Evolutionary conservation across 1,140 invertebrate species (phyloP).

Genomic region (Formica exsecta): DNA sequence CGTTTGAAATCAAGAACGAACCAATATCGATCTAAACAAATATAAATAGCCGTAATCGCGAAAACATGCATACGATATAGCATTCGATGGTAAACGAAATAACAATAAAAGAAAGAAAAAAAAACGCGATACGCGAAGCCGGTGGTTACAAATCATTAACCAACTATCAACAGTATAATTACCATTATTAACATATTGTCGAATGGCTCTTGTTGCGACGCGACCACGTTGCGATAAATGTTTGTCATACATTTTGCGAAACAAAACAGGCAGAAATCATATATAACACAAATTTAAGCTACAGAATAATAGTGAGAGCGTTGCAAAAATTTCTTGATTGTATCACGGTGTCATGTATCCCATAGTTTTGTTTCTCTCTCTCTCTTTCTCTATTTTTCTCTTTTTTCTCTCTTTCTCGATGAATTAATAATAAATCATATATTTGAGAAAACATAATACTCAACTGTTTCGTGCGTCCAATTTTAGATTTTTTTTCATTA

Average conservation of each 20-base stretch:
- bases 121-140: neutral
- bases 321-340: conserved; percentile 53
- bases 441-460: neutral
- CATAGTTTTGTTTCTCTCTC: neutral
- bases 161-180: conserved; percentile 37
- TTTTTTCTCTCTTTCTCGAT: neutral
- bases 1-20: conserved; percentile 19
- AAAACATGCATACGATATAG: neutral
- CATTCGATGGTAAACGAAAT: neutral
- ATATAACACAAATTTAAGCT: neutral
- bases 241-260: conserved; percentile 41
- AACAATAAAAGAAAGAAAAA: neutral
- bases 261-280: neutral
- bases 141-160: conserved; percentile 57
- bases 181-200: conserved; percentile 55
- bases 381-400: too few relatives aligned
- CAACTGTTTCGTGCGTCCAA: neutral
- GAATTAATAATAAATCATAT: conserved; percentile 1
- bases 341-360: conserved; percentile 20
- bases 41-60: neutral
- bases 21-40: neutral
- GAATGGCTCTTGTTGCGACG: conserved; percentile 31
- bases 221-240: conserved; percentile 2
- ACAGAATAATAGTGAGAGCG: neutral
- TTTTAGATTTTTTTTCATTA: neutral